Evolutionary conservation across 2,113 vertebrate species (phyloP), one percentile per base, ranked within the genome.

Genomic region (Xiphophorus maculatus): DNA sequence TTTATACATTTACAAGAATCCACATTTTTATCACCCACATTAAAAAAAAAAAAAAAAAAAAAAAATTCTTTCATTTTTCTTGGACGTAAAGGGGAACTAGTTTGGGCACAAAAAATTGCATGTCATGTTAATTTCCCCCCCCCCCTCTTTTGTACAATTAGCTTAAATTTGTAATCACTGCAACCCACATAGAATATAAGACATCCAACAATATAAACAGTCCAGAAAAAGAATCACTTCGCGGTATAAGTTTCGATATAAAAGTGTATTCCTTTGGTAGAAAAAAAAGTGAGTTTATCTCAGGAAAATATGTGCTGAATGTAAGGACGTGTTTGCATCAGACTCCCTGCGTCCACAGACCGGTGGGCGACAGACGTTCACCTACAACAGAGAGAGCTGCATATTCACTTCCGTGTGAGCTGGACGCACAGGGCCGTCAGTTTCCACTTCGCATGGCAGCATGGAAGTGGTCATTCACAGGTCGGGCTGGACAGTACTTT

Each of bases 251-350:
- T 72, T 64, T 80, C 66, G 51, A 79, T 88, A 89, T 80, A 90
- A 91, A 91, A 89, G 81, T 87, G 79, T 72, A 77, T 81, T 89
- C 83, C 89, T 93, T 93, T 93, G 91, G 92, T 93, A 93, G 83
- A 92, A 93, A 91, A 90, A 76, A 33, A 33, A 66, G 2, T 2
- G 13, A 15, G 40, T 86, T 70, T 66, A 62, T 84, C 69, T 85
- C 74, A 82, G 60, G 68, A 79, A 84, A 72, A 67, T 29, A 70
- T 88, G 88, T 84, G 84, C 85, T 83, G 66, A 40, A 76, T 84
- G 79, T 80, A 82, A 76, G 85, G 71, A 71, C 80, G 63, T 63
- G 48, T 87, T 80, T 87, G 71, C 84, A 81, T 33, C 60, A 62
- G 67, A 65, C 76, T 65, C 54, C 69, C 75, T 70, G 32, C 79